phyloP scores from a whole-genome alignment of 2,888 invertebrate species.

The Eretmocerus hayati region DNA sequence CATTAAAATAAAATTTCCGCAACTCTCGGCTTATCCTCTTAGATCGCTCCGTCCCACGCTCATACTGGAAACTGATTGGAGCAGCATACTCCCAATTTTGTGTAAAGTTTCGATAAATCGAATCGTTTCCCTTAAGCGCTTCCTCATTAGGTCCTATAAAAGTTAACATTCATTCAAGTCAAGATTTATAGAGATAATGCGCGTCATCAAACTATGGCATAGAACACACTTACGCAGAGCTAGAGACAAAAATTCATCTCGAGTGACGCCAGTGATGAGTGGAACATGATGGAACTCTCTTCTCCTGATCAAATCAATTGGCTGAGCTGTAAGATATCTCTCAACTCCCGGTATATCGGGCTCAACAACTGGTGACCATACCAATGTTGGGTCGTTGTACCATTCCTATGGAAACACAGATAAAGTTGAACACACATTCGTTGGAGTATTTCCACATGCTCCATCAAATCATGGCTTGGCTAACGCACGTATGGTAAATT shows the following conservation, averaged over 20 bases:
- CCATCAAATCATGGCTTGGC: too few relatives aligned
- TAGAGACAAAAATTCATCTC: slow-evolving; percentile 59
- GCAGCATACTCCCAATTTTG: slow-evolving; percentile 56
- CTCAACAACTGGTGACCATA: slow-evolving; percentile 61
- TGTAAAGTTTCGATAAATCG: slow-evolving; percentile 47
- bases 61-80: slow-evolving; percentile 57
- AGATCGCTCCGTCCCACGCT: slow-evolving; percentile 51
- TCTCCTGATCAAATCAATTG: slow-evolving; percentile 51
- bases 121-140: slow-evolving; percentile 6
- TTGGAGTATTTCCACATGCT: too few relatives aligned
- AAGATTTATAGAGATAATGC: neutral
- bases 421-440: too few relatives aligned
- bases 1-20: slow-evolving; percentile 48
- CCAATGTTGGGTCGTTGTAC: slow-evolving; percentile 48
- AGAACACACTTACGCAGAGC: slow-evolving; percentile 52
- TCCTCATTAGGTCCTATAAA: neutral
- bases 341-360: slow-evolving; percentile 58
- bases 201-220: neutral
- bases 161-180: neutral
- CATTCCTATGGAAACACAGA: slow-evolving; percentile 54
- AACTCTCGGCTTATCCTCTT: slow-evolving; percentile 49
- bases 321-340: slow-evolving; percentile 57
- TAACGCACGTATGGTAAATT: too few relatives aligned
- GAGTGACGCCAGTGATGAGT: slow-evolving; percentile 58
- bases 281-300: slow-evolving; percentile 58